Evolutionary conservation across 2,888 invertebrate genomes (phyloP).

Genomic region (Salticus scenicus): DNA sequence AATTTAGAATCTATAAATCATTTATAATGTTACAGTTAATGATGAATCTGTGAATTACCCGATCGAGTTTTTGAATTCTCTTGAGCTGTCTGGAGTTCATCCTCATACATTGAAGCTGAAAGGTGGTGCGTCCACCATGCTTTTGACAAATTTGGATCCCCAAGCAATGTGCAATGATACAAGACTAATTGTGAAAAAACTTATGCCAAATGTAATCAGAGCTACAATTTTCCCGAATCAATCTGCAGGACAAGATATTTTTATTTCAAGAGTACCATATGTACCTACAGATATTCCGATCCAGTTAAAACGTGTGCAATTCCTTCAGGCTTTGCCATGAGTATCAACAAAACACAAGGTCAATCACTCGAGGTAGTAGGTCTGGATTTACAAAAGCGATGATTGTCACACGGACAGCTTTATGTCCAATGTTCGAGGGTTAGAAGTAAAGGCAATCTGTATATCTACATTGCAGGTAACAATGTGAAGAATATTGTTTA

Average conservation of each 20-base stretch:
- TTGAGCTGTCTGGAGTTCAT: slow-evolving; percentile 59
- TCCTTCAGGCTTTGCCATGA: slow-evolving; percentile 70
- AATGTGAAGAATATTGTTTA: too few species aligned
- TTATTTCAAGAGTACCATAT: slow-evolving; percentile 69
- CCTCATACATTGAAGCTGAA: slow-evolving; percentile 53
- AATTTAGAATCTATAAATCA: slow-evolving; percentile 40
- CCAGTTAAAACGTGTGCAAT: slow-evolving; percentile 67
- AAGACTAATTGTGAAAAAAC: slow-evolving; percentile 70
- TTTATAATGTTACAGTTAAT: slow-evolving; percentile 64
- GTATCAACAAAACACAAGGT: slow-evolving; percentile 68
- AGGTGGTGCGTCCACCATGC: slow-evolving; percentile 52
- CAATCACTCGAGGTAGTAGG: slow-evolving; percentile 38
- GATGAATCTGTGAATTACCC: slow-evolving; percentile 70
- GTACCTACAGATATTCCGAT: slow-evolving; percentile 67
- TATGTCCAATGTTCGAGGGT: neutral
- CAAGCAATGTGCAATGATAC: slow-evolving; percentile 72
- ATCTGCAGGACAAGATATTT: slow-evolving; percentile 67
- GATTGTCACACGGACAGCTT: slow-evolving; percentile 67
- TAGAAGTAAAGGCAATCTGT: too few species aligned
- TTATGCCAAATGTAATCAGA: slow-evolving; percentile 69
- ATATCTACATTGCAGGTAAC: too few species aligned
- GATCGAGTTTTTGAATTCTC: slow-evolving; percentile 67
- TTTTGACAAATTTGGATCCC: slow-evolving; percentile 64
- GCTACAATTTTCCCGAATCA: slow-evolving; percentile 60
- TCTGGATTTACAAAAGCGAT: slow-evolving; percentile 58